phyloP scores from a whole-genome alignment of 2,888 invertebrate genomes.

The Reticulitermes lucifugus region DNA sequence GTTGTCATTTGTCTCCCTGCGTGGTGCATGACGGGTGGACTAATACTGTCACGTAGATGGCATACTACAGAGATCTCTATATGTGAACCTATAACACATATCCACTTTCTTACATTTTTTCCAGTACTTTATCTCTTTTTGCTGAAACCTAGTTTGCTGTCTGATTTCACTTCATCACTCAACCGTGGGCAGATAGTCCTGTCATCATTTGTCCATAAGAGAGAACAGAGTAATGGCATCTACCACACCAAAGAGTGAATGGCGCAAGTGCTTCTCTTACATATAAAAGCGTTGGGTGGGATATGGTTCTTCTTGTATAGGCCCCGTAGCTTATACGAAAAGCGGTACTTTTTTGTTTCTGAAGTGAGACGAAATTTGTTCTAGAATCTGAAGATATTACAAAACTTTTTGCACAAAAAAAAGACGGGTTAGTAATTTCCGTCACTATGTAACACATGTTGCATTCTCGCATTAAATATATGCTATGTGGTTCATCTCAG shows the following conservation, averaged over 20 bases:
- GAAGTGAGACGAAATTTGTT: not conserved
- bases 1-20: constrained; percentile 39
- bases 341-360: not conserved
- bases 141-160: constrained; percentile 1
- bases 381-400: not conserved
- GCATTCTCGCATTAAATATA: not conserved
- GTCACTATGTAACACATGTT: not conserved
- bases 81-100: not conserved
- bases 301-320: not conserved
- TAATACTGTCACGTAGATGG: not conserved
- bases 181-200: constrained; percentile 22
- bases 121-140: not conserved
- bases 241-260: not conserved
- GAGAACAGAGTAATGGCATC: constrained; percentile 7
- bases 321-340: not conserved
- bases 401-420: not conserved
- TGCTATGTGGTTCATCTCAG: not conserved
- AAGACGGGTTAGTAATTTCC: not conserved
- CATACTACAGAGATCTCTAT: constrained; percentile 2
- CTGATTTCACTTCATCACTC: constrained; percentile 34
- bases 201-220: constrained; percentile 37
- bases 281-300: not conserved
- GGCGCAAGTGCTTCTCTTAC: constrained; percentile 13
- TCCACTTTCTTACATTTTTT: not conserved
- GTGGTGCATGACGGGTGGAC: constrained; percentile 1